Evolutionary conservation across 2,888 invertebrate species (phyloP), one percentile per base, ranked within the genome.

Genomic region (Leucozona laternaria): DNA sequence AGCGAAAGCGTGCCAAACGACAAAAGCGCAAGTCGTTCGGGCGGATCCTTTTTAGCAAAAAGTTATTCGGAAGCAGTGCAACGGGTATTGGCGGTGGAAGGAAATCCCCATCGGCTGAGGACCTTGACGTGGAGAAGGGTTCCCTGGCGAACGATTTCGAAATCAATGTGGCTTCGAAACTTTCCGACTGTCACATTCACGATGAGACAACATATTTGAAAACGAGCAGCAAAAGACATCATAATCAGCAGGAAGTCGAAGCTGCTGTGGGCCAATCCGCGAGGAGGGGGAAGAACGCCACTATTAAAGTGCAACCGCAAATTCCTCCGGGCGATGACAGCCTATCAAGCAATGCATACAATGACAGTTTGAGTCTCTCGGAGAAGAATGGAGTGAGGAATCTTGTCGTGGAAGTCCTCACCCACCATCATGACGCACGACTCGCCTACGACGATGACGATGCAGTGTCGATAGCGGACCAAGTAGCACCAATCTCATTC

Each of bases 11-110:
- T 20, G 90, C 91, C 28, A 92, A 92, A 86, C 90, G 91, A 57
- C 89, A 92, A 83, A 91, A 91, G 60, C 91, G 92, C 4, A 91
- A 91, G 68, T 91, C 92, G 7, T 91, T 92, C 72, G 91, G 92
- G 3, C 89, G 91, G 28, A 92, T 92, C 20, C 88, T 93, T 45
- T 89, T 92, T 88, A 90, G 91, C 2, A 91, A 90, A 50, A 91
- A 91, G 40, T 89, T 93, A 4, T 92, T 92, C 68, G 90, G 91
- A 10, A 87, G 77, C 43, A 76, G 57, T 55, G 55, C 70, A 55
- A 3, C 34, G 20, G 25, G 28, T 28, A 31, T 22, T 0, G 1
- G 15, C 64, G 50, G 68, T 25, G 77, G 73, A 7, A 87, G 83
- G 72, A 88, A 84, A 60, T 34, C 57, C 13, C 10, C 71, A 15